A percentile compares a stretch with the other conserved stretches of the same genome.
These are phyloP conservation scores for Chiridota heheva DNA, from an alignment of 35 echinoderm and acorn worm species.

Conservation along the genomic window DNA sequence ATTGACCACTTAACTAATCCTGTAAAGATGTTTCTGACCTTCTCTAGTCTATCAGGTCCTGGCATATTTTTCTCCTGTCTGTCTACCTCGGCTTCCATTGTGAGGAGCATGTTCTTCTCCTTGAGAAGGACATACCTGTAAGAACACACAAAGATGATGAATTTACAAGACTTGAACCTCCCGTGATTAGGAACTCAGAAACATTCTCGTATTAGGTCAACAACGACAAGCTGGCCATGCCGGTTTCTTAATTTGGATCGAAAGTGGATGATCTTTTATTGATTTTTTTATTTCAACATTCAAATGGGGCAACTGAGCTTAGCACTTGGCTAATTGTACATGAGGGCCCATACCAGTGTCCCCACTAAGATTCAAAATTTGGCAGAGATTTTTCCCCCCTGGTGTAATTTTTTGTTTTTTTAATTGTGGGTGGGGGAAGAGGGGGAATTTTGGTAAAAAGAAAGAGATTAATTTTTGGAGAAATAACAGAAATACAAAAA, in stretches of 20 bases:
- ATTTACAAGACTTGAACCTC: background rate
- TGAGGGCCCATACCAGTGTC: no score
- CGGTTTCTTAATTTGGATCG: background rate
- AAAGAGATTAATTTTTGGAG: no score
- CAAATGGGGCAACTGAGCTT: no score
- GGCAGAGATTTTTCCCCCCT: no score
- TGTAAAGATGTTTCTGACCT: constrained; percentile 39
- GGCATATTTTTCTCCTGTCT: constrained; percentile 65
- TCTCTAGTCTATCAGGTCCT: constrained; percentile 70
- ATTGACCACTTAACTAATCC: no score
- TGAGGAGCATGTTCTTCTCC: constrained; percentile 89
- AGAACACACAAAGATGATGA: background rate
- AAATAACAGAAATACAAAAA: no score
- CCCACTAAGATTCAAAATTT: no score
- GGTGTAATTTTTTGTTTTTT: no score
- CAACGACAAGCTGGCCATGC: background rate
- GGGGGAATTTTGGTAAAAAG: no score
- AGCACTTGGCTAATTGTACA: no score
- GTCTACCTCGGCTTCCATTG: constrained; percentile 73
- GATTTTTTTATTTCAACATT: background rate
- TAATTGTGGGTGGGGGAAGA: no score
- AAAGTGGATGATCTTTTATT: background rate
- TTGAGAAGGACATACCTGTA: constrained; percentile 93
- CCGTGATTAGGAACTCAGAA: background rate
- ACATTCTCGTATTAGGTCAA: background rate